Evolutionary conservation across 1,140 invertebrate species (phyloP).

Genomic region (Trichonephila clavata): DNA sequence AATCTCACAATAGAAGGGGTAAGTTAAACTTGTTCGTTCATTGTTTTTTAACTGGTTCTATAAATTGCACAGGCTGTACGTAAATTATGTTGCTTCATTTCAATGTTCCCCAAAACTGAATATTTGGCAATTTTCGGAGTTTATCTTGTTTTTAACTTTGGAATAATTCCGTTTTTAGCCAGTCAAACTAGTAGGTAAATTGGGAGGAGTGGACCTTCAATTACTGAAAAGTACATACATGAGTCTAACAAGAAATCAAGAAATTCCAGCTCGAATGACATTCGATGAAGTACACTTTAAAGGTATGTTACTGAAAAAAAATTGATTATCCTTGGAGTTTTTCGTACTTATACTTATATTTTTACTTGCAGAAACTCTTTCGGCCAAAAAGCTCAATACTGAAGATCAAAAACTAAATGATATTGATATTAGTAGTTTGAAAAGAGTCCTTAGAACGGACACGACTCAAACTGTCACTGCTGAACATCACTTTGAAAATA

Average conservation of each 20-base stretch:
- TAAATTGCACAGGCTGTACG: no score
- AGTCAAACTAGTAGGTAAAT: constrained; percentile 48
- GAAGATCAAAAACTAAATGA: constrained; percentile 40
- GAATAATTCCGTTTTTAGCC: constrained; percentile 2
- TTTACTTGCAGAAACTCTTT: constrained; percentile 54
- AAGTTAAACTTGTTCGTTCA: not conserved
- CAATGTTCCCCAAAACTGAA: no score
- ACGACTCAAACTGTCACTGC: constrained; percentile 59
- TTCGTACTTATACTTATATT: not conserved
- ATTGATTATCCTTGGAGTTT: not conserved
- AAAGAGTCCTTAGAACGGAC: constrained; percentile 49
- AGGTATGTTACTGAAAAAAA: constrained; percentile 18
- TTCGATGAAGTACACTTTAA: constrained; percentile 42
- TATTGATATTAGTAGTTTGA: constrained; percentile 44
- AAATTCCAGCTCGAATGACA: constrained; percentile 32
- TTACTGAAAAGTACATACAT: constrained; percentile 68
- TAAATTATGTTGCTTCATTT: no score
- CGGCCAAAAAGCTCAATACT: constrained; percentile 17
- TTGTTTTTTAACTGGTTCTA: no score
- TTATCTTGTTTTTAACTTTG: no score
- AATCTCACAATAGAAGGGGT: constrained; percentile 71
- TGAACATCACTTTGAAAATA: constrained; percentile 63
- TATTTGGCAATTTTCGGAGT: no score
- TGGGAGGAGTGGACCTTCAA: constrained; percentile 63
- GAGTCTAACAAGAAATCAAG: constrained; percentile 73